Percentiles rank a stretch among this genome's conserved stretches.
phyloP scores from a whole-genome alignment of 2,888 invertebrate genomes.

The Sarcophaga variegata region DNA sequence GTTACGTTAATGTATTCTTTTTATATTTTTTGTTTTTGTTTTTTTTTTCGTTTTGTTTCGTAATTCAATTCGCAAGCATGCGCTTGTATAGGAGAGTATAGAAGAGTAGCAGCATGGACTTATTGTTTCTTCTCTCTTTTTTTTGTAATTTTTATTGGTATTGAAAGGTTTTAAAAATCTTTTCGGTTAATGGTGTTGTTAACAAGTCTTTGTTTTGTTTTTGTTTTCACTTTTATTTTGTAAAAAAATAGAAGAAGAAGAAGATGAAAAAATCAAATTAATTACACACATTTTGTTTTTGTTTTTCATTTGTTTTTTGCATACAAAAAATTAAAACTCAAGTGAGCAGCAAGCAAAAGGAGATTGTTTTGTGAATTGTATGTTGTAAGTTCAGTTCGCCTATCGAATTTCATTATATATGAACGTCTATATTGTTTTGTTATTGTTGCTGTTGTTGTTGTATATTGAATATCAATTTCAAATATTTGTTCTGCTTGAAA shows the following conservation, averaged over 20 bases:
- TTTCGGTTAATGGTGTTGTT: slow-evolving; percentile 47
- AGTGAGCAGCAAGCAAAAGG: background rate
- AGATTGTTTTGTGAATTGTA: slow-evolving; percentile 30
- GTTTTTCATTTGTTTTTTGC: background rate
- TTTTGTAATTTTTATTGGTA: background rate
- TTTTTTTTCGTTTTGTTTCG: slow-evolving; percentile 12
- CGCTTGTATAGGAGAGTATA: slow-evolving; percentile 48
- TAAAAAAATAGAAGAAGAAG: background rate
- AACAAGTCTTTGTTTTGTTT: slow-evolving; percentile 25
- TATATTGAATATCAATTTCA: slow-evolving; percentile 24
- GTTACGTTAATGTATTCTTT: slow-evolving; percentile 5
- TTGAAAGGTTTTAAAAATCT: slow-evolving; percentile 25
- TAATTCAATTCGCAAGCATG: slow-evolving; percentile 61
- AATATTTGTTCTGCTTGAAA: slow-evolving; percentile 56
- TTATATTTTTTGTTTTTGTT: too few species aligned
- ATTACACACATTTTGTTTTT: slow-evolving; percentile 42
- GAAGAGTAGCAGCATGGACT: background rate
- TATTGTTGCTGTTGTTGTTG: background rate
- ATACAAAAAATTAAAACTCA: too few species aligned
- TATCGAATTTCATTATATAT: slow-evolving; percentile 38
- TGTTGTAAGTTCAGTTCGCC: slow-evolving; percentile 16
- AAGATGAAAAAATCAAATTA: slow-evolving; percentile 17
- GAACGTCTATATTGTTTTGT: background rate
- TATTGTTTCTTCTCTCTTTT: background rate
- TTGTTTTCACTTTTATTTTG: slow-evolving; percentile 17